A percentile compares a stretch with the other conserved stretches of the same genome.
Evolutionary conservation across 2,888 invertebrate genomes (phyloP).

Genomic region (Linyphia triangularis): DNA sequence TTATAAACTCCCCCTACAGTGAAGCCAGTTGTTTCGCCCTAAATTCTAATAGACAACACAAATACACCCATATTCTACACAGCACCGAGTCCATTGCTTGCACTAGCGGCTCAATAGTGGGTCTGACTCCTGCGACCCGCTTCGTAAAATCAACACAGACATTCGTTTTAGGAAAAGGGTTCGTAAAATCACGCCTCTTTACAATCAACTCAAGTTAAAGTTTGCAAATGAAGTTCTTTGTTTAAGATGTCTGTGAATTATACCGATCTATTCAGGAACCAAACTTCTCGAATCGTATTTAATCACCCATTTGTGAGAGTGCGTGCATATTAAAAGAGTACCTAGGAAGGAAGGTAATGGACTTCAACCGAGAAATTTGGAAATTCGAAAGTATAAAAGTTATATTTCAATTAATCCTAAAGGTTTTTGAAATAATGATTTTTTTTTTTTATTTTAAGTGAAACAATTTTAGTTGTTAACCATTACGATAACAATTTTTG

Average conservation of each 20-base stretch:
- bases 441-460: neutral
- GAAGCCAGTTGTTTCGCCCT: constrained; percentile 8
- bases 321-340: neutral
- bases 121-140: neutral
- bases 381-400: too few species aligned
- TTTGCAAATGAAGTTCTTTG: constrained; percentile 24
- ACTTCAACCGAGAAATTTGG: neutral
- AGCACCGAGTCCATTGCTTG: neutral
- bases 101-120: neutral
- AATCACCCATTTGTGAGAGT: constrained; percentile 8
- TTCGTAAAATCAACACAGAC: constrained; percentile 38
- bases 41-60: constrained; percentile 33
- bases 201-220: neutral
- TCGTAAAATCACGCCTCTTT: constrained; percentile 22
- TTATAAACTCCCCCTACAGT: too few species aligned
- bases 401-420: too few species aligned
- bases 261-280: neutral
- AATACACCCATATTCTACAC: constrained; percentile 18
- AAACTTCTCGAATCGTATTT: neutral
- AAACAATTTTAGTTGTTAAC: neutral
- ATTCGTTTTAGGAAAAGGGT: constrained; percentile 9
- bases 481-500: too few species aligned
- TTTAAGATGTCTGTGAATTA: constrained; percentile 1
- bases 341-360: neutral
- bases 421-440: too few species aligned